Evolutionary conservation across 1,140 invertebrate genomes (phyloP), one percentile per base, ranked within the genome.

Genomic region (Colletes gigas): DNA sequence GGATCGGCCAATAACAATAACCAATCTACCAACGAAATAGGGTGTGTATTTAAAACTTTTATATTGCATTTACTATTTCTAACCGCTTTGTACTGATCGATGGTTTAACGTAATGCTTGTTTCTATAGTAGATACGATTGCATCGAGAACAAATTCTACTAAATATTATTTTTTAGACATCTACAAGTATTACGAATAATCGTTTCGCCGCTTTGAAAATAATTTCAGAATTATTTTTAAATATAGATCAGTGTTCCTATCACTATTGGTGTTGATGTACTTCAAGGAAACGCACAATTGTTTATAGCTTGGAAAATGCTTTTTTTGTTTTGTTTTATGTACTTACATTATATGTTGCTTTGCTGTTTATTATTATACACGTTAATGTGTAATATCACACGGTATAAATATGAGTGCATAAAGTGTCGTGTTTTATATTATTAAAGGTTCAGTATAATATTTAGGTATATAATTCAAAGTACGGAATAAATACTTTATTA

Each of bases 1-100:
- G 84, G 81, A 52, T 67, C 88, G 65, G 83, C 88, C 76, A 93
- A 92, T 83, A 93, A 91, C 83, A 93, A 93, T 86, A 91, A 91
- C 85, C 85, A 86, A 52, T 60, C 90, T 67, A 88, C 76, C 68
- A 89, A 80, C 54, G 93, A 93, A 76, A 90, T 90, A 71, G 93
- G 92, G 93, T 93, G 91, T 90, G 92, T 93, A 92, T 83, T 83
- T 50, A 41, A 57, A 80, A 8, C 30, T 84, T 74, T 78, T 50
- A 15, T 19, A 7, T n/a, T 57, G 50, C 21, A 63, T 62, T 76
- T 62, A 7, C 50, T 14, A 55, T 67, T 71, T 74, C 19, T 74
- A 66, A 75, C 17, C 9, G 63, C 54, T 80, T 67, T 44, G 0
- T 68, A 68, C 1, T 67, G 41, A 14, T 39, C 19, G 30, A 57